phyloP scores from a whole-genome alignment of 1,140 invertebrate species.

The Panagrolaimus sp. region DNA sequence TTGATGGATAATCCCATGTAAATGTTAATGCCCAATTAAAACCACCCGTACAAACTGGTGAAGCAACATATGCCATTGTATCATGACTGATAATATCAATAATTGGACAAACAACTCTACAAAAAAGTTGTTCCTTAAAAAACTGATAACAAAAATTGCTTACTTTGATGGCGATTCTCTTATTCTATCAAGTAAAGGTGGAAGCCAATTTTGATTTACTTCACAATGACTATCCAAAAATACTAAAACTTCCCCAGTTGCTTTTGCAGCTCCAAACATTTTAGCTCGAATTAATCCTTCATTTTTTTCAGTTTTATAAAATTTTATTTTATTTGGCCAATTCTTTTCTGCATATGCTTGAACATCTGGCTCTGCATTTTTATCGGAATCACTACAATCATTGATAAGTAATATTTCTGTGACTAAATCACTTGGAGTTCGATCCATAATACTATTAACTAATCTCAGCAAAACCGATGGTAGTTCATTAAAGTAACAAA shows the following conservation, averaged over 20 bases:
- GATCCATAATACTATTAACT: conserved; percentile 85
- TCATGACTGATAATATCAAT: conserved; percentile 96
- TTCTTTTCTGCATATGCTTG: conserved; percentile 39
- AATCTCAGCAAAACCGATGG: conserved; percentile 87
- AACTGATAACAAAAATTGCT: neutral
- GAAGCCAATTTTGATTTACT: conserved; percentile 69
- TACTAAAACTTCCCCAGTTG: conserved; percentile 81
- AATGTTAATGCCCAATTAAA: conserved; percentile 87
- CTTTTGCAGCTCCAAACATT: conserved; percentile 73
- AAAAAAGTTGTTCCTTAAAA: conserved; percentile 18
- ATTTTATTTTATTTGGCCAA: conserved; percentile 64
- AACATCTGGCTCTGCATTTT: conserved; percentile 28
- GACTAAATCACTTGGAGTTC: conserved; percentile 78
- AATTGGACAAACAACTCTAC: conserved; percentile 72
- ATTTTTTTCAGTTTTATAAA: conserved; percentile 71
- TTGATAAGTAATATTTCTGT: conserved; percentile 93
- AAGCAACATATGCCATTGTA: conserved; percentile 73
- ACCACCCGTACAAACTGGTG: conserved; percentile 58
- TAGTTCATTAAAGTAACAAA: conserved; percentile 98
- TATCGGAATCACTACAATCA: conserved; percentile 74
- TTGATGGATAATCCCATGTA: conserved; percentile 73
- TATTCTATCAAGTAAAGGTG: conserved; percentile 48
- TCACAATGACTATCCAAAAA: conserved; percentile 96
- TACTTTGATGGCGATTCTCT: conserved; percentile 48
- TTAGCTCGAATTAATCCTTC: conserved; percentile 83